Base-by-base conservation (phyloP, 2,113 vertebrate species). In the Megaleporinus macrocephalus region DNA sequence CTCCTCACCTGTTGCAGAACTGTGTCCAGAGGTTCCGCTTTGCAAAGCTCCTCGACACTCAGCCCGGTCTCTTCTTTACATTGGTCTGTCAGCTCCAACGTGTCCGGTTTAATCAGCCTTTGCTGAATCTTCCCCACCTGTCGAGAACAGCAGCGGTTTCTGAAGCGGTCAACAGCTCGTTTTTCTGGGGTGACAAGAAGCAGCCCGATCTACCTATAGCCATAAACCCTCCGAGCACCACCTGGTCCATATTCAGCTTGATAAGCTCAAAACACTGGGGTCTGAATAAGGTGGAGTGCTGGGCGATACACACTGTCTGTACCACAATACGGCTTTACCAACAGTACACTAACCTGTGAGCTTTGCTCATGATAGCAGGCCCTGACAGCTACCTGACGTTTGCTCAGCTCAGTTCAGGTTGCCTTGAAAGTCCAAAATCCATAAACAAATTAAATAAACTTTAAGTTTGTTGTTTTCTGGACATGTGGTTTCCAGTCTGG, bases 121-220 rank as follows among this genome's bases (percentile, higher is more conserved):
- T 95, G 95, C 82, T 99, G 97, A 80, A 97, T 92, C 0, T 97
- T 95, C 63, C 97, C 97, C 83, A 97, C 96, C 97, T 99, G 93
- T 85, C 92, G 90, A 92, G 9, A 47, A 80, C 47, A 77, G 4
- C 44, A 76, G 27, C 33, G 26, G 41, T 82, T 76, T 80, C 65
- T 44, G 61, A 49, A 65, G 62, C 41, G 9, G 13, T 30, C 47
- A 49, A 36, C 26, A 44, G 63, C 30, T 20, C 24, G 27, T 14
- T 20, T n/a, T 57, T 76, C 59, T 82, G 41, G 44, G 41, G 41
- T 41, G 57, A 44, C 16, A 20, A 27, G 62, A 41, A 57, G 73
- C 20, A 59, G 29, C 20, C 24, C 68, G 73, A 59, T 36, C 61
- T 57, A 44, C 22, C 44, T 65, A 47, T 63, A 0, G 7, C 41